phyloP scores from a whole-genome alignment of 1,140 invertebrate genomes.

The Lepidurus couesii region DNA sequence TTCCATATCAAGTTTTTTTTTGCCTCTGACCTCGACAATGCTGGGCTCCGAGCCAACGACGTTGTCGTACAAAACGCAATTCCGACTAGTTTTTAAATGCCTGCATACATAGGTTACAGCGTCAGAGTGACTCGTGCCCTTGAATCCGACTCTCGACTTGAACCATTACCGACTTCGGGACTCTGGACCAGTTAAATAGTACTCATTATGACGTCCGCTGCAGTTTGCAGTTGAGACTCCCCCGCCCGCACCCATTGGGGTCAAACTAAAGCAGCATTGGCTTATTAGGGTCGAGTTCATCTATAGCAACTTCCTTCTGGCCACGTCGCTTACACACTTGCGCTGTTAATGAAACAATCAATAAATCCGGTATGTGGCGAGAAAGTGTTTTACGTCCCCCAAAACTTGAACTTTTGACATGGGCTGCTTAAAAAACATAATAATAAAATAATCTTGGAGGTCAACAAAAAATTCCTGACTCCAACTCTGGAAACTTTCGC shows the following conservation, averaged over 20 bases:
- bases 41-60: not conserved
- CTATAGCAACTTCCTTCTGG: not conserved
- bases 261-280: not conserved
- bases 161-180: not conserved
- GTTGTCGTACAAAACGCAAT: not conserved
- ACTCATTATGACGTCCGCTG: not conserved
- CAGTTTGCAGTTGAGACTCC: not conserved
- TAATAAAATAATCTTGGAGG: too few relatives aligned
- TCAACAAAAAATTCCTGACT: too few relatives aligned
- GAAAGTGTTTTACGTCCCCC: not conserved
- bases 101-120: not conserved
- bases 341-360: not conserved
- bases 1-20: not conserved
- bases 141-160: not conserved
- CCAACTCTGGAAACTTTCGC: too few relatives aligned
- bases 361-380: not conserved
- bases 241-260: not conserved
- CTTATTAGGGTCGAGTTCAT: constrained; percentile 1
- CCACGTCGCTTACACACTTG: not conserved
- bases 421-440: too few relatives aligned
- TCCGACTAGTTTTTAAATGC: not conserved
- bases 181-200: not conserved
- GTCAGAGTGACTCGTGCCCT: not conserved
- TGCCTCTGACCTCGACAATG: not conserved
- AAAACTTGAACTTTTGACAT: too few relatives aligned